These are phyloP conservation scores for Germaria angustata DNA, from an alignment of 2,888 invertebrate genomes.

Conservation along the genomic window DNA sequence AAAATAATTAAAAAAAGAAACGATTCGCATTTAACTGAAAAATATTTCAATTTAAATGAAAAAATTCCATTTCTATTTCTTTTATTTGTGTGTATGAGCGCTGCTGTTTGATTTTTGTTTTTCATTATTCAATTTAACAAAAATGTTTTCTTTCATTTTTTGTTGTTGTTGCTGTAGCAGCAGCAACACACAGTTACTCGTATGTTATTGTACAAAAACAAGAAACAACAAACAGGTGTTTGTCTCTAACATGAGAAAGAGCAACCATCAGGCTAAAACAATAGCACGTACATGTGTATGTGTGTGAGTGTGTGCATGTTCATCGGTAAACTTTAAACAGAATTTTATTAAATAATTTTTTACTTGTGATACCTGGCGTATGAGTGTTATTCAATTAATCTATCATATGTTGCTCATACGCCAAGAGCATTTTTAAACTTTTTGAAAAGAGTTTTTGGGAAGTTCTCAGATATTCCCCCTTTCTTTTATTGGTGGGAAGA, in stretches of 20 bases:
- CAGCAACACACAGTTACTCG: slow-evolving; percentile 17
- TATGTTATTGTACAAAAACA: slow-evolving; percentile 23
- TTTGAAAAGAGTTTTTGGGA: background rate
- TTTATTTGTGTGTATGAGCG: background rate
- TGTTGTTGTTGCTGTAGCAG: background rate
- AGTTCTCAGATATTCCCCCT: too few relatives aligned
- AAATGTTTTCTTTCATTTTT: slow-evolving; percentile 19
- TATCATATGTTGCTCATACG: slow-evolving; percentile 18
- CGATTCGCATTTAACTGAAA: slow-evolving; percentile 36
- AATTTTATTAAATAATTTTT: background rate
- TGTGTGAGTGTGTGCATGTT: too few relatives aligned
- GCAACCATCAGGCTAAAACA: background rate
- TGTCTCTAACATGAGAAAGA: background rate
- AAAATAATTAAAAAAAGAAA: too few relatives aligned
- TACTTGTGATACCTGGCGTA: slow-evolving; percentile 6
- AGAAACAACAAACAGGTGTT: slow-evolving; percentile 51
- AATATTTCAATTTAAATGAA: slow-evolving; percentile 62
- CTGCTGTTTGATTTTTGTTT: background rate
- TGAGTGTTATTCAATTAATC: slow-evolving; percentile 42
- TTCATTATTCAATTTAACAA: slow-evolving; percentile 30
- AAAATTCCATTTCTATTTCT: slow-evolving; percentile 47
- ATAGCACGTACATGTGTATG: background rate
- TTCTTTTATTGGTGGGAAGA: too few relatives aligned
- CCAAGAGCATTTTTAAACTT: background rate
- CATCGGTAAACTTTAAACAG: background rate